These are phyloP conservation scores for Watsonalla binaria DNA, from an alignment of 2,888 invertebrate genomes.

Conservation along the genomic window DNA sequence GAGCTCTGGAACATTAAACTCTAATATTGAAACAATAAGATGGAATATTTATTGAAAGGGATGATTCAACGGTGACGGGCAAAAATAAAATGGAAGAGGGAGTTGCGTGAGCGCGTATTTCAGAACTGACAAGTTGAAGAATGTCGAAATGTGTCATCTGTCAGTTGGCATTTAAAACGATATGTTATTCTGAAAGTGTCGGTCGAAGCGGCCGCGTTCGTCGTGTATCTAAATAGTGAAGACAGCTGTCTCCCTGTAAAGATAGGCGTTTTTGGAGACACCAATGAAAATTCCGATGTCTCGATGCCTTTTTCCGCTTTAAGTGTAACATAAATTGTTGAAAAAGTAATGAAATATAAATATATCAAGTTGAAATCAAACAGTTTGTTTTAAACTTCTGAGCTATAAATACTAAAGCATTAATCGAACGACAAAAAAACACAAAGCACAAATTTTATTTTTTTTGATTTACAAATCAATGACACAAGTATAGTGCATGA, in stretches of 20 bases:
- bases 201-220: conserved; percentile 44
- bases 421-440: not conserved
- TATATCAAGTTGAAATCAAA: conserved; percentile 9
- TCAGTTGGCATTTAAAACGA: conserved; percentile 77
- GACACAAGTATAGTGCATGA: no score
- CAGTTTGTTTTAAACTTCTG: conserved; percentile 4
- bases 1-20: conserved; percentile 19
- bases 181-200: conserved; percentile 73
- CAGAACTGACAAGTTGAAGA: conserved; percentile 76
- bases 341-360: conserved; percentile 15
- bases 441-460: no score
- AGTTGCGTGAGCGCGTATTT: conserved; percentile 54
- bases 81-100: conserved; percentile 62
- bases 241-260: conserved; percentile 63
- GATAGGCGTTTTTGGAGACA: conserved; percentile 53
- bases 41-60: conserved; percentile 20
- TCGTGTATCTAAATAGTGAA: conserved; percentile 66
- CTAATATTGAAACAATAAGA: conserved; percentile 28
- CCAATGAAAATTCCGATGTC: conserved; percentile 56
- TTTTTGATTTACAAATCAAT: not conserved
- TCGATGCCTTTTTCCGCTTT: conserved; percentile 32
- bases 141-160: conserved; percentile 79
- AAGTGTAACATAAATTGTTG: conserved; percentile 35
- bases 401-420: not conserved
- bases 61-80: conserved; percentile 38